A percentile compares a stretch with the other conserved stretches of the same genome.
Conservation (phyloP, 2,797 vertebrate genomes). For the Cirrhinus mrigala region DNA sequence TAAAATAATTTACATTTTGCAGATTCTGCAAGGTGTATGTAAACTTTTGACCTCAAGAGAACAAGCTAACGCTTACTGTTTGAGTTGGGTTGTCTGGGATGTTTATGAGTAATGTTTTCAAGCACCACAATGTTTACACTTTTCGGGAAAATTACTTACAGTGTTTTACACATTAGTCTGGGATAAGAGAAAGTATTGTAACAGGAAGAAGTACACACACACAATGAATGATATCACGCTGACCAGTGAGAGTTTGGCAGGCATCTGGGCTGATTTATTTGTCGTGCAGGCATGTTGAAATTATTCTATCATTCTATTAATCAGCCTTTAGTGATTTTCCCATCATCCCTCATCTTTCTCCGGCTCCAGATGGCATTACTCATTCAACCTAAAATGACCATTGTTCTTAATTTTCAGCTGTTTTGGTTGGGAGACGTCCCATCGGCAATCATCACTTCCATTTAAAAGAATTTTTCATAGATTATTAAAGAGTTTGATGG, state of each 20-base stretch:
- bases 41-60: too few relatives aligned
- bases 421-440: constrained; percentile 8
- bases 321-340: constrained; percentile 41
- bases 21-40: too few relatives aligned
- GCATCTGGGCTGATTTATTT: constrained; percentile 10
- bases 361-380: constrained; percentile 40
- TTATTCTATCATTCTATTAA: constrained; percentile 34
- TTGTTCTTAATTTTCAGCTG: constrained; percentile 8
- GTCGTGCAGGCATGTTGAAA: constrained; percentile 5
- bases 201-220: neutral
- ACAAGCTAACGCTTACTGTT: neutral
- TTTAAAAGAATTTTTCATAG: constrained; percentile 26
- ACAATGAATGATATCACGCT: neutral
- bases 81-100: neutral
- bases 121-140: neutral
- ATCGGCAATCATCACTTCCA: constrained; percentile 27
- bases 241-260: constrained; percentile 11
- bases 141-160: neutral
- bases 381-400: constrained; percentile 35
- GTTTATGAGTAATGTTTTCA: constrained; percentile 5
- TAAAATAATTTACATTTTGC: too few relatives aligned
- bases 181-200: constrained; percentile 13
- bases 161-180: constrained; percentile 23
- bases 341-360: constrained; percentile 29
- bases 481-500: constrained; percentile 31